phyloP scores from a whole-genome alignment of 2,888 invertebrate species.

The Dioctria rufipes region DNA sequence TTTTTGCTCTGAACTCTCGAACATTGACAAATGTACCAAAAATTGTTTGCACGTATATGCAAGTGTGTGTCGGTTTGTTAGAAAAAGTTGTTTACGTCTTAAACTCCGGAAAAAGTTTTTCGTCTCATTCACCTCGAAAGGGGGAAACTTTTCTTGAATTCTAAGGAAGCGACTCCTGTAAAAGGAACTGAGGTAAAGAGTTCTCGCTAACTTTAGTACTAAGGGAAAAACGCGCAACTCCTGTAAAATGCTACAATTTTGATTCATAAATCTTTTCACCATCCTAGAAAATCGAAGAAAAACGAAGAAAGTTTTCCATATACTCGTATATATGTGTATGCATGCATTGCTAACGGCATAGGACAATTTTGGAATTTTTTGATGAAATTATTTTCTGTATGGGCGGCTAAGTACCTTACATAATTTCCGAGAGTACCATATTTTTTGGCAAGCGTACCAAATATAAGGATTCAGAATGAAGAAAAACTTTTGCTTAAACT shows the following conservation, averaged over 20 bases:
- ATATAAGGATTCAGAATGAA: no score
- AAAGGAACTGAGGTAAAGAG: constrained; percentile 31
- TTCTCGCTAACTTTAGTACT: constrained; percentile 25
- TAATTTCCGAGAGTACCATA: neutral
- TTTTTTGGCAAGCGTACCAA: neutral
- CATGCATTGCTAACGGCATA: neutral
- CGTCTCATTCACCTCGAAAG: constrained; percentile 48
- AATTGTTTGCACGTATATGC: constrained; percentile 51
- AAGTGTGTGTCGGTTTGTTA: constrained; percentile 44
- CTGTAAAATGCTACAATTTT: constrained; percentile 24
- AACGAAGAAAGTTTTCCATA: constrained; percentile 11
- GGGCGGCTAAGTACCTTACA: neutral
- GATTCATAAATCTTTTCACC: constrained; percentile 43
- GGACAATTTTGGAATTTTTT: neutral
- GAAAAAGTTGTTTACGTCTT: constrained; percentile 55
- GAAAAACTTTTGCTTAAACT: no score
- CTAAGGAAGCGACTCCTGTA: neutral
- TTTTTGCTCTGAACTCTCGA: constrained; percentile 51
- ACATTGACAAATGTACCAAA: constrained; percentile 55
- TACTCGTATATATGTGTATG: neutral
- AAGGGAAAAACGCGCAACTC: constrained; percentile 19
- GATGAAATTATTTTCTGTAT: neutral
- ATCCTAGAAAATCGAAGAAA: neutral
- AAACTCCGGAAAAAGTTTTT: constrained; percentile 52
- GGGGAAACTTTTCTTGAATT: constrained; percentile 37